phyloP scores from a whole-genome alignment of 2,888 invertebrate genomes.

The Hirudinaria manillensis region DNA sequence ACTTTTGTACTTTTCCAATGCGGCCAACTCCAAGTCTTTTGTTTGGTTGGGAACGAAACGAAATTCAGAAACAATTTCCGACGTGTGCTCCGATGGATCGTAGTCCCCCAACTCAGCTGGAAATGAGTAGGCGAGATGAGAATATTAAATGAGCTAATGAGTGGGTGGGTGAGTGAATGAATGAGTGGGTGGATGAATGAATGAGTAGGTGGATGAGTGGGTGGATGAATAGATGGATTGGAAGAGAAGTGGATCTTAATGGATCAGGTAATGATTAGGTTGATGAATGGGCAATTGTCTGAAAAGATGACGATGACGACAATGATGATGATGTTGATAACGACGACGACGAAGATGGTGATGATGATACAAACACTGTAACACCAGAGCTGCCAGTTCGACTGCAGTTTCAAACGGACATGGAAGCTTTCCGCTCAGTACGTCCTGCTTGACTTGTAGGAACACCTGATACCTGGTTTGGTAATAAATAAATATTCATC shows the following conservation, averaged over 20 bases:
- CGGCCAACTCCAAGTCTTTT: constrained; percentile 89
- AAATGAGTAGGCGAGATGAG: not conserved
- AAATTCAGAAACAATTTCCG: constrained; percentile 96
- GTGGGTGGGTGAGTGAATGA: not conserved
- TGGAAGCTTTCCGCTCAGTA: constrained; percentile 80
- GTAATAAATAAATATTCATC: not conserved
- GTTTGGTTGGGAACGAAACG: constrained; percentile 89
- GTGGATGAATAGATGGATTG: not conserved
- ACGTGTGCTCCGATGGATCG: constrained; percentile 81
- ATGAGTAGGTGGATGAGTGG: not conserved
- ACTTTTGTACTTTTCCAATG: constrained; percentile 77
- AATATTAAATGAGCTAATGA: not conserved
- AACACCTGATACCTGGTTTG: constrained; percentile 32
- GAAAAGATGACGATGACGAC: not conserved
- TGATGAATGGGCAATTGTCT: not conserved
- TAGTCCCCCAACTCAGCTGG: constrained; percentile 93
- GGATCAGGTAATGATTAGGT: not conserved
- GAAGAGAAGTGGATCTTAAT: not conserved
- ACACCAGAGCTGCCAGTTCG: constrained; percentile 80
- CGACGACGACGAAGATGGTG: not conserved
- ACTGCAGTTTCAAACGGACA: constrained; percentile 79
- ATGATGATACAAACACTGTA: constrained; percentile 68
- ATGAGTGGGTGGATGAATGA: constrained; percentile 5
- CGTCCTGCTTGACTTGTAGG: constrained; percentile 59
- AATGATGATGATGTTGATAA: too few species aligned